Base-by-base conservation (phyloP, 2,888 invertebrate species). In the Platycheirus rosarum region DNA sequence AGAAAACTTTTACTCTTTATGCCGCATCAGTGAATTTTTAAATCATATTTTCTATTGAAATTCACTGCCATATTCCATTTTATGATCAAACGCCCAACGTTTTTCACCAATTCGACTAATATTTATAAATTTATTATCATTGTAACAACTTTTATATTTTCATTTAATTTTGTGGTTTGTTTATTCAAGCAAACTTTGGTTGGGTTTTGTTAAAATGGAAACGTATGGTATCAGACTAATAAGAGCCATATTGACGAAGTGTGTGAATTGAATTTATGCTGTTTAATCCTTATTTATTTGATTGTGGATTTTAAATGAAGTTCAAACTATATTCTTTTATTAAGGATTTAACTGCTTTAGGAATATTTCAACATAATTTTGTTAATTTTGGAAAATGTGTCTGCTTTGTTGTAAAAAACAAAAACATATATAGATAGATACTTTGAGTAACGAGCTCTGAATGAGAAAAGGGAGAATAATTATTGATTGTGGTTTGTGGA, bases 311-410 rank as follows among this genome's bases (percentile, higher is more conserved):
- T n/a, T n/a, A n/a, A n/a, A n/a, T n/a, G n/a, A n/a, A 23, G 23
- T 23, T 2, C 23, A 23, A 23, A 23, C n/a, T n/a, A n/a, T n/a
- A n/a, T n/a, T n/a, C n/a, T n/a, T 23, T 4, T 23, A 16, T 49
- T 29, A 8, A 7, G 14, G 16, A 29, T 49, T 32, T 16, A 16
- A 51, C 32, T 51, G 29, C 32, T 29, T 32, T 51, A 29, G 51
- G 51, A 51, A 51, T 51, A 51, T 51, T 51, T 32, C 16, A 29
- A 51, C 51, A 9, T 51, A 1, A 0, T 6, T 14, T 51, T 16
- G 26, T 49, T 49, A 49, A 29, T 9, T 49, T 37, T 37, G 2
- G 23, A 23, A 23, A 23, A 23, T 23, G 23, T 23, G 3, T 23
- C 3, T 23, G 23, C n/a, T n/a, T n/a, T n/a, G n/a, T n/a, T n/a